Evolutionary conservation across 2,113 vertebrate genomes (phyloP), one percentile per base, ranked within the genome.

Genomic region (Poeciliopsis retropinna): DNA sequence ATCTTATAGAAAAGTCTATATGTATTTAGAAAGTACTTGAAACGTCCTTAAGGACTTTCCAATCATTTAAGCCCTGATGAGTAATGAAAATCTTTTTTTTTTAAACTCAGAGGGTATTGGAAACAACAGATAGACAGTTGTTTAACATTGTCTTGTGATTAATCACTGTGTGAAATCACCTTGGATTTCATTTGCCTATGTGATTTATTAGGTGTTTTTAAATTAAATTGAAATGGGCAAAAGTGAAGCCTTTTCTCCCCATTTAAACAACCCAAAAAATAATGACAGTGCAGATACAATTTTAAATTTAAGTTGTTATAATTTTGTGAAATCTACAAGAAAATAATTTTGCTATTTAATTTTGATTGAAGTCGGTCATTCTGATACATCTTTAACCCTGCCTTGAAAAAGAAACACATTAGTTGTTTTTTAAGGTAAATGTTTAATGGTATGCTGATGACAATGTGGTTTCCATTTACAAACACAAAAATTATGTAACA

Each of bases 391-490:
- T 63, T 72, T 64, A 34, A 70, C 9, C 30, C 51, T n/a, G 5
- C 11, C 17, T 47, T 64, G 30, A 32, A 32, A 57, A 39, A 64
- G 6, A 69, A 67, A 34, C 25, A 39, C 5, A 5, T 75, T 72
- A 72, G 67, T 37, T 78, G 63, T 79, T 41, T 80, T 68, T 67
- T 31, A 79, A 66, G 63, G 39, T 8, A 64, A 30, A 71, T 60
- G 9, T 31, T 4, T 34, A 62, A 25, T 39, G 27, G 2, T 57
- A n/a, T 57, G 25, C 19, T 57, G 51, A 57, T 57, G 6, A 57
- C 14, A 47, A 47, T 47, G 17, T 47, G 17, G 14, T 39, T 62
- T 64, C 13, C 44, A 17, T 22, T 25, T 64, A 60, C 9, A 62
- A 75, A 78, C 27, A 22, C 17, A 27, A 8, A 30, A 66, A 25